Conservation (phyloP, 2,888 invertebrate species). For the Malachius bipustulatus region DNA sequence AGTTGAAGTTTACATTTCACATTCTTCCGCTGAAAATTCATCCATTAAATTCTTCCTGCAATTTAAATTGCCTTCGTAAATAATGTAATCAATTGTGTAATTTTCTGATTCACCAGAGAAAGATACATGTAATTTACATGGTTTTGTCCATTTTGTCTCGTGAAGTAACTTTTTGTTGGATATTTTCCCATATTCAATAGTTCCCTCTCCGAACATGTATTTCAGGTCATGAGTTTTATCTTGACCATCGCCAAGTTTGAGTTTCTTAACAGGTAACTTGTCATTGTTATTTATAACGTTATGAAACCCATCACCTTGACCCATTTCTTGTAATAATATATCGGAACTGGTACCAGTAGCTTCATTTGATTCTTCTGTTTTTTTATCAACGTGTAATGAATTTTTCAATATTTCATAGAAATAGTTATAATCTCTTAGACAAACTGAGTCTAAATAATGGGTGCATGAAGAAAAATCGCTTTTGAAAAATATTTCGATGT, state of each 20-base stretch:
- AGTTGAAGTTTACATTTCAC: too few species aligned
- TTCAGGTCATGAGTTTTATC: constrained; percentile 20
- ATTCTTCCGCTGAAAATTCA: constrained; percentile 32
- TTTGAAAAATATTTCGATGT: neutral
- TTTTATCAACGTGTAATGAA: neutral
- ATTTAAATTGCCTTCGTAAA: constrained; percentile 49
- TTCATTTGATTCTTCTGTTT: neutral
- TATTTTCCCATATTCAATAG: constrained; percentile 30
- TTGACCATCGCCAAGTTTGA: constrained; percentile 19
- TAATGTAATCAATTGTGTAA: constrained; percentile 47
- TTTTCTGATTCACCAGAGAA: constrained; percentile 44
- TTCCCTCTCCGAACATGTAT: constrained; percentile 26
- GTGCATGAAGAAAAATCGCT: neutral
- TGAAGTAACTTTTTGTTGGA: constrained; percentile 32
- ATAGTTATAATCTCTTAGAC: too few species aligned
- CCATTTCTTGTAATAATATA: neutral
- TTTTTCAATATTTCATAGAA: too few species aligned
- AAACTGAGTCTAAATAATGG: neutral
- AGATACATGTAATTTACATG: constrained; percentile 50
- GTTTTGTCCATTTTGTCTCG: constrained; percentile 47
- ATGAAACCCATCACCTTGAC: neutral
- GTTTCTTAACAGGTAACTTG: neutral
- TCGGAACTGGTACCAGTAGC: neutral
- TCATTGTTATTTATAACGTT: neutral
- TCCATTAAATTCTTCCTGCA: constrained; percentile 46